phyloP scores from a whole-genome alignment of 2,888 invertebrate species.

The Reticulitermes lucifugus region DNA sequence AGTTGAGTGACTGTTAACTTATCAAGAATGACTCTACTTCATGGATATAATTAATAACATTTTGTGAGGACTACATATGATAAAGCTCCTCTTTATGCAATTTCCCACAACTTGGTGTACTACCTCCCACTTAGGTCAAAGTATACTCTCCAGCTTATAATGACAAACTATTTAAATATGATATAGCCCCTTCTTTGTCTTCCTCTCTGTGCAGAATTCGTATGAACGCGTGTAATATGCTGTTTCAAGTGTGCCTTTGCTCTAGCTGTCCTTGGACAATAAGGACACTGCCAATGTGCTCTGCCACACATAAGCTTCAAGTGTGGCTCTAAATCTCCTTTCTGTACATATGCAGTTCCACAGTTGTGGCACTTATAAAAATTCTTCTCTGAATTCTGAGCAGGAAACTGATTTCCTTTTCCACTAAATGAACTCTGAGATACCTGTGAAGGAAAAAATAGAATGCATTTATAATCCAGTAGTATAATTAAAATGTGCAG shows the following conservation, averaged over 20 bases:
- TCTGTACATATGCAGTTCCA: neutral
- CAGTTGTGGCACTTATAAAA: neutral
- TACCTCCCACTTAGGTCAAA: no score
- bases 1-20: no score
- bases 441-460: neutral
- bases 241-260: neutral
- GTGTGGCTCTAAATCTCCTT: constrained; percentile 28
- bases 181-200: neutral
- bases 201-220: no score
- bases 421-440: neutral
- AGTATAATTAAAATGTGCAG: no score
- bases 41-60: no score
- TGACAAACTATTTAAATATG: neutral
- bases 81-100: no score
- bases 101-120: no score
- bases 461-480: no score
- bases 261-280: neutral
- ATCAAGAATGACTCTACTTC: no score
- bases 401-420: neutral
- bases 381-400: neutral
- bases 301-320: constrained; percentile 39
- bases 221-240: neutral
- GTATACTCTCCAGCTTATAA: no score
- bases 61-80: no score
- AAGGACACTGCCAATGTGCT: constrained; percentile 54